phyloP scores from a whole-genome alignment of 1,140 invertebrate species.

The Procambarus virginalis region DNA sequence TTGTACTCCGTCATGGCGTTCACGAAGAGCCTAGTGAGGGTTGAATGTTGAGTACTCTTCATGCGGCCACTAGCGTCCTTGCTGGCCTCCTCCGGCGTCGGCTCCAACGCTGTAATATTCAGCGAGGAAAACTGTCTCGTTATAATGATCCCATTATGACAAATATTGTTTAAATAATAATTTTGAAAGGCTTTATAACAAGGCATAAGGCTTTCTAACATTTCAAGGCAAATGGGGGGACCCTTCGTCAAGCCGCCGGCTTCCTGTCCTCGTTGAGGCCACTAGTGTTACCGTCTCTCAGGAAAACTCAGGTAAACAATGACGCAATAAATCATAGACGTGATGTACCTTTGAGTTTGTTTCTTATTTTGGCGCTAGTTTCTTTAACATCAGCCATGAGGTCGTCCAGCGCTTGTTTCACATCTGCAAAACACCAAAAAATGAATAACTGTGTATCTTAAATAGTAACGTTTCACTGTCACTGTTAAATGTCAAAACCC shows the following conservation, averaged over 20 bases:
- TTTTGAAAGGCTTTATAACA: no score
- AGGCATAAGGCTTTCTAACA: no score
- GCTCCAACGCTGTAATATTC: neutral
- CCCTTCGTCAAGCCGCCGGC: no score
- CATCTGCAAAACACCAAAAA: neutral
- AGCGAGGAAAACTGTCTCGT: no score
- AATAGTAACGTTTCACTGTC: no score
- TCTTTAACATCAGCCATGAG: slow-evolving; percentile 11
- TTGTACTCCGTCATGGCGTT: slow-evolving; percentile 21
- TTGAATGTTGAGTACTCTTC: slow-evolving; percentile 8
- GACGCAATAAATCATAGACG: neutral
- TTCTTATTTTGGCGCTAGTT: neutral
- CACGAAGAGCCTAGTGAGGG: neutral
- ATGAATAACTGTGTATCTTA: neutral
- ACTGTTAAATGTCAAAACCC: neutral
- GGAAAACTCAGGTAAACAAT: no score
- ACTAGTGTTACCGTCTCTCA: no score
- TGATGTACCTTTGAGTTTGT: slow-evolving; percentile 15
- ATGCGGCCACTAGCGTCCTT: neutral
- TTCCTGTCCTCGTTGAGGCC: no score
- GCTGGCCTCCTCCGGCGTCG: neutral
- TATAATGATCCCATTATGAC: no score
- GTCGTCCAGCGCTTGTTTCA: slow-evolving; percentile 21
- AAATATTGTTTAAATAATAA: no score
- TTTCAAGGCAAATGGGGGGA: no score